Evolutionary conservation across 53 echinoderm and acorn worm genomes (phyloP), one percentile per base, ranked within the genome.

Genomic region (Temnopleurus reevesii): DNA sequence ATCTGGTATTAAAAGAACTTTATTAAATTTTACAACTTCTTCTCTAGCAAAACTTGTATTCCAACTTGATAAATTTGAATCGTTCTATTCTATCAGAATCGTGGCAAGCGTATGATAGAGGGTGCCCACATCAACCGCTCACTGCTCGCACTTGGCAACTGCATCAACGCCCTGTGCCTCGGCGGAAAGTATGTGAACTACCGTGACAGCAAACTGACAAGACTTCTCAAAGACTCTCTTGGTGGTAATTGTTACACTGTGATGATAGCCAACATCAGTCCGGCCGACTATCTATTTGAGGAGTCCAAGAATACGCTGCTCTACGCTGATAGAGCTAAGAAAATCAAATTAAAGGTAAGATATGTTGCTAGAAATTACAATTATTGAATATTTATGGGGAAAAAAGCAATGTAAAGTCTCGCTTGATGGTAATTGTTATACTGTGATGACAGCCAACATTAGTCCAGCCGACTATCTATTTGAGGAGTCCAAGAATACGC

Each of bases 111-210:
- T 26, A 98, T 98, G 99, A 98, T 98, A 91, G 99, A 98, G 91
- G 99, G 99, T 10, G 99, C 99, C 49, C 99, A 98, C 91, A 98
- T 98, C 89, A 98, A 98, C 79, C 92, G 96, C n/a, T 98, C 99
- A 3, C 91, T 98, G 35, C 93, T 98, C 4, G 99, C 99, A 24
- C 92, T 98, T 29, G 99, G 99, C 38, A 98, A 98, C 91, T 98
- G 99, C 90, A 98, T 98, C 92, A 98, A 98, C 76, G 99, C 99
- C 18, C 84, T 98, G 60, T 93, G 93, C 81, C 96, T 96, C 76
- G 95, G 96, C 12, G 99, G 99, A 12, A 98, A 98, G 76, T 98
- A 96, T 71, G 99, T 98, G 49, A 98, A 98, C 76, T 98, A 95
- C 92, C 94, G 99, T 65, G 99, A 98, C 90, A 98, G 99, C 91